Base-by-base conservation (phyloP, 1,140 invertebrate species). In the Neodiprion virginianus region DNA sequence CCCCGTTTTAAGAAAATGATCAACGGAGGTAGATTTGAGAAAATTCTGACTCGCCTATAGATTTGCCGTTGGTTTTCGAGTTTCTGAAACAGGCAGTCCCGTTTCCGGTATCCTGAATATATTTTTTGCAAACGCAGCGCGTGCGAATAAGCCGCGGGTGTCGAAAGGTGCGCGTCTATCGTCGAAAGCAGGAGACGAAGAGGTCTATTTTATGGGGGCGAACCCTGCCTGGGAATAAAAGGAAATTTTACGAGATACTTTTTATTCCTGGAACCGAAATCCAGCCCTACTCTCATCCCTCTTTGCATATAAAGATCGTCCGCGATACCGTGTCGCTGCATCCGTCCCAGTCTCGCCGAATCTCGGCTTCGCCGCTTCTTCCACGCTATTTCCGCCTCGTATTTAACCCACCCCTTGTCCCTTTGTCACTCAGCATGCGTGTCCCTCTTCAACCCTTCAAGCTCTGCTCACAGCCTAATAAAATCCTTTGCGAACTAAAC, bases 241-340 rank as follows among this genome's bases (percentile, higher is more conserved):
- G 67, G 21, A 11, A 69, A 23, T 69, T 69, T 69, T 69, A 69
- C 67, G 67, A 47, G 21, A 69, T 12, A 14, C 21, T 69, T 69
- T 69, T 69, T 69, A 69, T 69, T 23, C 40, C 21, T 40, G 28
- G 28, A 40, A 40, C 28, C 28, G 28, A 40, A 40, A 40, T 40
- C 28, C 28, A 40, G 28, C 67, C 40, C 67, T 7, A 0, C 67
- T 23, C 7, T 21, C n/a, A 61, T 14, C 53, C 53, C 53, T 17
- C 53, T 61, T 12, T 69, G 11, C 21, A 21, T 21, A 69, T 69
- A 69, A 69, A 69, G 67, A 69, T 69, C 67, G 17, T 69, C 1
- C 21, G 21, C 21, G 67, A 69, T 69, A 23, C 67, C 67, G 7
- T 11, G 67, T 23, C 21, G 67, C 17, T 14, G 12, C 12, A 65